These are phyloP conservation scores for Papilio helenus DNA, from an alignment of 1,140 invertebrate genomes.

Conservation along the genomic window DNA sequence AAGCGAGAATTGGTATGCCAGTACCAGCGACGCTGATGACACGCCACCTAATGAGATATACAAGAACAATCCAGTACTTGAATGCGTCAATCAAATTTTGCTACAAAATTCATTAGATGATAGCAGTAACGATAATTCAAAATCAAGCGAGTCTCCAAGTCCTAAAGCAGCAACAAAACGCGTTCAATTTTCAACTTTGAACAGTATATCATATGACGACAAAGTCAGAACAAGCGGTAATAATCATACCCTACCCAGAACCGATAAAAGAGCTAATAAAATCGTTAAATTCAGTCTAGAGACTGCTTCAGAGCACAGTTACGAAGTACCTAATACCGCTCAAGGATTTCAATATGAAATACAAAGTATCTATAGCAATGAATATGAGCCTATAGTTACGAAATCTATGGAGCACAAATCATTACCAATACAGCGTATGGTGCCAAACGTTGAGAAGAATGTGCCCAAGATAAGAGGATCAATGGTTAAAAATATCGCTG, in stretches of 20 bases:
- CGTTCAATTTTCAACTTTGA: constrained; percentile 81
- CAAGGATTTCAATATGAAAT: constrained; percentile 84
- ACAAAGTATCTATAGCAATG: constrained; percentile 86
- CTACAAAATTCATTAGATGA: constrained; percentile 84
- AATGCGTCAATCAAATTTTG: constrained; percentile 90
- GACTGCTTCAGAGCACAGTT: constrained; percentile 81
- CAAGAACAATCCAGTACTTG: constrained; percentile 89
- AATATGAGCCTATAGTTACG: constrained; percentile 85
- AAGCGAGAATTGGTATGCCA: constrained; percentile 88
- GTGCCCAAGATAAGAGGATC: constrained; percentile 76
- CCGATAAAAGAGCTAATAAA: constrained; percentile 77
- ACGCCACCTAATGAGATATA: constrained; percentile 85
- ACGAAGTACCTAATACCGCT: constrained; percentile 80
- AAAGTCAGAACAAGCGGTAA: constrained; percentile 69
- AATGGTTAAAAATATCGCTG: constrained; percentile 83
- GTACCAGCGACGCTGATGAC: constrained; percentile 87
- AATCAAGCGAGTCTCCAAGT: constrained; percentile 77
- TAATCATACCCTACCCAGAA: constrained; percentile 70
- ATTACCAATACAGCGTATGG: constrained; percentile 61
- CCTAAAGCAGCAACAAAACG: constrained; percentile 79
- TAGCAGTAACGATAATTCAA: constrained; percentile 79
- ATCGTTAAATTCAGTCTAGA: constrained; percentile 82
- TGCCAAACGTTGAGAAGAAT: constrained; percentile 56
- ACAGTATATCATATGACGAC: constrained; percentile 81
- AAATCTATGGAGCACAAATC: constrained; percentile 78